Percentiles rank a stretch among this genome's conserved stretches.
Conservation (phyloP, 2,888 invertebrate species). For the Stenolophus ochropezus region DNA sequence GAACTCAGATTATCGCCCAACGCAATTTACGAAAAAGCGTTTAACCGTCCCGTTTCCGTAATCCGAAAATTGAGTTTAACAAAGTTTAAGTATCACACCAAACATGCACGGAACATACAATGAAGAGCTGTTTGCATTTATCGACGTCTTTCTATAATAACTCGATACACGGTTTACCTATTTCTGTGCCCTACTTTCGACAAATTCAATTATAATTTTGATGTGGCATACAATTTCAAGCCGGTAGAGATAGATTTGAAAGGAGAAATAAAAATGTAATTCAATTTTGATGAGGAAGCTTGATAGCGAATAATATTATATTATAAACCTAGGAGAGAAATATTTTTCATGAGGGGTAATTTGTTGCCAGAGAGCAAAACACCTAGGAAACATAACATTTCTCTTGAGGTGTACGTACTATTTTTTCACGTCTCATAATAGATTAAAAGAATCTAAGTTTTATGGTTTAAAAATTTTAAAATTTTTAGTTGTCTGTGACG, state of each 20-base stretch:
- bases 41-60: slow-evolving; percentile 43
- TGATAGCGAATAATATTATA: not conserved
- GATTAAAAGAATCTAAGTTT: too few relatives aligned
- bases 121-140: not conserved
- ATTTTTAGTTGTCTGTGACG: too few relatives aligned
- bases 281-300: not conserved
- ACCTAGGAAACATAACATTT: too few relatives aligned
- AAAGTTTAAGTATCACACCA: slow-evolving; percentile 38
- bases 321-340: too few relatives aligned
- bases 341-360: too few relatives aligned
- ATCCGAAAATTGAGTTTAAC: slow-evolving; percentile 54
- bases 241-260: not conserved
- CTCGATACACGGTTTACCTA: not conserved
- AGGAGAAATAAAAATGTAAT: not conserved
- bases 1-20: slow-evolving; percentile 46
- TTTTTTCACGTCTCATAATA: too few relatives aligned
- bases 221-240: not conserved
- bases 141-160: slow-evolving; percentile 5
- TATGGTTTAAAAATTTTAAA: too few relatives aligned
- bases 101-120: slow-evolving; percentile 33
- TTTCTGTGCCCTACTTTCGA: slow-evolving; percentile 11
- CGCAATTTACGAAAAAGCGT: slow-evolving; percentile 50
- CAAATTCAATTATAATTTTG: slow-evolving; percentile 5
- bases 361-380: too few relatives aligned
- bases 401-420: too few relatives aligned